These are phyloP conservation scores for Merops nubicus DNA, from an alignment of 2,113 vertebrate genomes.

Conservation along the genomic window DNA sequence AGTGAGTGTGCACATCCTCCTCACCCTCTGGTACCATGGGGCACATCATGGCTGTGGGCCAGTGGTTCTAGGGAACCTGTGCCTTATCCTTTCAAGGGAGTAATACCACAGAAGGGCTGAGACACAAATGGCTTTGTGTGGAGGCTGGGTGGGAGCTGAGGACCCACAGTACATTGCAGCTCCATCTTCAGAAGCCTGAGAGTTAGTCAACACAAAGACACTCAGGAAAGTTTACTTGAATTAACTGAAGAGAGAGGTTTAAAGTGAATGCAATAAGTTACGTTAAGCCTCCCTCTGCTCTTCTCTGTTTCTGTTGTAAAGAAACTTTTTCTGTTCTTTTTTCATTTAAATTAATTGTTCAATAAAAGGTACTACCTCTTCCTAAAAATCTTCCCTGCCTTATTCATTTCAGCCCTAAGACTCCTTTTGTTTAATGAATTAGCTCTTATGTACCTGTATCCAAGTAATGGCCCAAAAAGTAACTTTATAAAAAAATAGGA, in stretches of 20 bases:
- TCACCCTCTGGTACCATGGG: background rate
- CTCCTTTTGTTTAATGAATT: background rate
- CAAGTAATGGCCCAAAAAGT: background rate
- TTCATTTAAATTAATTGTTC: background rate
- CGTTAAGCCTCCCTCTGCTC: background rate
- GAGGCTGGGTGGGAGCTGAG: background rate
- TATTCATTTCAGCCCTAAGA: background rate
- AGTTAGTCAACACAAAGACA: background rate
- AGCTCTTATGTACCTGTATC: background rate
- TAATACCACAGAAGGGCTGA: background rate
- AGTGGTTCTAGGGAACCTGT: background rate
- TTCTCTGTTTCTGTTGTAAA: background rate
- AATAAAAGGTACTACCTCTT: background rate
- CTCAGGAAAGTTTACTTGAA: background rate
- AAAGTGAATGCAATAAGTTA: background rate
- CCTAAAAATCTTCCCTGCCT: background rate
- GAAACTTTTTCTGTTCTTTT: background rate
- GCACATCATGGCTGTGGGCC: accelerated
- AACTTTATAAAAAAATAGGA: background rate
- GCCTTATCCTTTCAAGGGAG: background rate
- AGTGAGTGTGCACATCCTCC: accelerated
- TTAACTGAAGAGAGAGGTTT: background rate
- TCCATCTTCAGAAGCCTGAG: background rate
- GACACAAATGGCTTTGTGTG: background rate
- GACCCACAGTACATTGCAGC: accelerated